Evolutionary conservation across 2,113 vertebrate species (phyloP).

Genomic region (Ciconia stormi): DNA sequence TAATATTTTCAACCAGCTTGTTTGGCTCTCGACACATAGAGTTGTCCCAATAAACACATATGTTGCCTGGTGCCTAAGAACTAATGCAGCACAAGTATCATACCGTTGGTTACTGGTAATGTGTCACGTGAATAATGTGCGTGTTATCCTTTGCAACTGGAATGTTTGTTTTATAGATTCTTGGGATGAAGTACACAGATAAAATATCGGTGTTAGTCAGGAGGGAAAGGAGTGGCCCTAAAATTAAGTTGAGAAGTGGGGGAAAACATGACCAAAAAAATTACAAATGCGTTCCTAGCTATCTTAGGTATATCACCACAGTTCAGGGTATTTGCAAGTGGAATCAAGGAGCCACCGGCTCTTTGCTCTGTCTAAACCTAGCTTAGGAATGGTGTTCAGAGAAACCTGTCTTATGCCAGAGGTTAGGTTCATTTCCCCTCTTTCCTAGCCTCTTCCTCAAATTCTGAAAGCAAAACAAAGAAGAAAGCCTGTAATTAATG

Average conservation of each 20-base stretch:
- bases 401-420: neutral
- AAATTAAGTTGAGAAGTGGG: neutral
- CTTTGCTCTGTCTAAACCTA: neutral
- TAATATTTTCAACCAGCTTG: neutral
- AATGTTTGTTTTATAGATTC: neutral
- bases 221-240: neutral
- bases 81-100: too few species aligned
- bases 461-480: constrained; percentile 64
- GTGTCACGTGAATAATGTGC: neutral
- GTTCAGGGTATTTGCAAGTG: neutral
- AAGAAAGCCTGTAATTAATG: neutral
- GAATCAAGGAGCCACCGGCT: neutral
- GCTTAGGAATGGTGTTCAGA: neutral
- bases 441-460: neutral
- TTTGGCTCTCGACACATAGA: neutral
- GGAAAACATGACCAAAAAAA: neutral
- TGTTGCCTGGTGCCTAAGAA: neutral
- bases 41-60: neutral
- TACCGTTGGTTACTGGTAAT: neutral
- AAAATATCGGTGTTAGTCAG: neutral
- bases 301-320: neutral
- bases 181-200: neutral
- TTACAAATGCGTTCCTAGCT: neutral
- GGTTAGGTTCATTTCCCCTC: neutral
- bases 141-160: neutral